These are phyloP conservation scores for Phortica magna DNA, from an alignment of 2,888 invertebrate genomes.

Conservation along the genomic window DNA sequence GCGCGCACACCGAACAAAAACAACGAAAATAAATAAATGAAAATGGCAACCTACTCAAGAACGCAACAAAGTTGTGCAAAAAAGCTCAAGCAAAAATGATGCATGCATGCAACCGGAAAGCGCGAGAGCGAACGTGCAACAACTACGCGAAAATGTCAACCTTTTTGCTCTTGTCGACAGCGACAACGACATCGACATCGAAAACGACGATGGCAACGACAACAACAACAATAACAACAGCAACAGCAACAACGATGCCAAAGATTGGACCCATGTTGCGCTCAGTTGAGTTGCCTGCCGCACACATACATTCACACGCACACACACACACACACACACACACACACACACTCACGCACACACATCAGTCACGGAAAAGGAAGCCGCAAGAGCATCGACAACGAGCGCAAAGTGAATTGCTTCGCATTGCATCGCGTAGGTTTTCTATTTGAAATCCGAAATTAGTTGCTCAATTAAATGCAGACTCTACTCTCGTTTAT, in stretches of 20 bases:
- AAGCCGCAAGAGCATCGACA: background rate
- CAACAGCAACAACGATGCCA: too few relatives aligned
- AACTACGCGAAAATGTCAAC: slow-evolving; percentile 32
- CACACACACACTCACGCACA: background rate
- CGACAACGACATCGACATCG: background rate
- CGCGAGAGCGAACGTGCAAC: background rate
- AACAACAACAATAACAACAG: too few relatives aligned
- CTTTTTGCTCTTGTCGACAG: slow-evolving; percentile 9
- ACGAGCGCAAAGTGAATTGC: slow-evolving; percentile 15
- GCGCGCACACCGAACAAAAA: background rate
- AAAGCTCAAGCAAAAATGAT: background rate
- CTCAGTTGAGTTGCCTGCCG: slow-evolving; percentile 7
- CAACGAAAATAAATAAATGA: background rate
- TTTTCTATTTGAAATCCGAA: slow-evolving; percentile 30
- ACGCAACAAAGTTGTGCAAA: background rate
- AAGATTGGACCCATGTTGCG: slow-evolving; percentile 23
- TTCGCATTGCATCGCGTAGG: slow-evolving; percentile 13
- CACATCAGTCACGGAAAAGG: slow-evolving; percentile 12
- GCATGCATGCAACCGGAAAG: slow-evolving; percentile 22
- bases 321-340: background rate
- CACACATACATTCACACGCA: background rate
- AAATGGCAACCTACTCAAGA: slow-evolving; percentile 24
- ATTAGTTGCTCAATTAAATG: slow-evolving; percentile 30
- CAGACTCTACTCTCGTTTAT: slow-evolving; percentile 14
- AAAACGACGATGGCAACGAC: too few relatives aligned